A percentile compares a stretch with the other conserved stretches of the same genome.
Conservation (phyloP, 2,113 vertebrate species). For the Meriones unguiculatus region DNA sequence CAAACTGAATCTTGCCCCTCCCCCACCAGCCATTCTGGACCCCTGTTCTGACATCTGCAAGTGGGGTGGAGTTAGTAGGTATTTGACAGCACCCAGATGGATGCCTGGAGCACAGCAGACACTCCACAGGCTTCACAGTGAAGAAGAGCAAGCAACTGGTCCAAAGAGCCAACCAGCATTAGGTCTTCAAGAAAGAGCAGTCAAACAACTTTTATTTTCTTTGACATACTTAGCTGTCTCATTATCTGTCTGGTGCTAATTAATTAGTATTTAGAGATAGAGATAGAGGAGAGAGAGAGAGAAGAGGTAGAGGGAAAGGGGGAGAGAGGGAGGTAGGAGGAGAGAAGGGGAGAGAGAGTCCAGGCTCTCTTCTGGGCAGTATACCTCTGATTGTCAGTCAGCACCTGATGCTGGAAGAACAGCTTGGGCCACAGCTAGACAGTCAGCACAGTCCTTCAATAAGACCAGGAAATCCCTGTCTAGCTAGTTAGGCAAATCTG, state of each 20-base stretch:
- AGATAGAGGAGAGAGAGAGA: background rate
- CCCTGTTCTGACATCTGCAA: background rate
- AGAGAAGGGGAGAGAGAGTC: background rate
- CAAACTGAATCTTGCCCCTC: background rate
- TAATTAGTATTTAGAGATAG: background rate
- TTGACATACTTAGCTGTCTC: background rate
- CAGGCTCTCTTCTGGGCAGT: background rate
- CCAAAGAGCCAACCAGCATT: background rate
- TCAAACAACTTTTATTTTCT: background rate
- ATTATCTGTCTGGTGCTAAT: background rate
- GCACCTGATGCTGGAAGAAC: background rate
- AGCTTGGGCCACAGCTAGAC: background rate
- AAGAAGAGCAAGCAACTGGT: background rate
- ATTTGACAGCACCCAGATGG: background rate
- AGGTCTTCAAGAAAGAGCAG: conserved; percentile 29
- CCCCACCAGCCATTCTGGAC: background rate
- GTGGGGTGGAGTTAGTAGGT: background rate
- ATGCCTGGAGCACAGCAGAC: background rate
- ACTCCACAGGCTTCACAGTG: background rate
- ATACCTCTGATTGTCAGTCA: background rate
- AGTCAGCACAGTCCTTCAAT: background rate
- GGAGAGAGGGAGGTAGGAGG: background rate
- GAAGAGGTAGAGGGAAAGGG: background rate
- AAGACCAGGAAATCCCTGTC: background rate
- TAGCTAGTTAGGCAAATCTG: background rate